Percentiles rank a stretch among this genome's conserved stretches.
Evolutionary conservation across 2,888 invertebrate species (phyloP).

Genomic region (Pelosia muscerda): DNA sequence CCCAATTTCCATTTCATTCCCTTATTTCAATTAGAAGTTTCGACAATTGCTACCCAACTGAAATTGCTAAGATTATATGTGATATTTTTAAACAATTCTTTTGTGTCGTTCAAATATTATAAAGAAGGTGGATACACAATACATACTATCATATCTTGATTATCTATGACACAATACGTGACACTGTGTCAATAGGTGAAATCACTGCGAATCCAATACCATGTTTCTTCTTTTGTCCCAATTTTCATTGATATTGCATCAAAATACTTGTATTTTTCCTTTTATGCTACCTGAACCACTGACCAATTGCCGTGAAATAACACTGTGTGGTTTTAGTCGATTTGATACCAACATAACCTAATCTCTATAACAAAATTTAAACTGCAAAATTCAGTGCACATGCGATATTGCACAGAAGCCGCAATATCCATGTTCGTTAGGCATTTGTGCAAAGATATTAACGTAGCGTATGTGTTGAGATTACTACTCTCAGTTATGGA

Average conservation of each 20-base stretch:
- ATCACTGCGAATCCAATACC: too few relatives aligned
- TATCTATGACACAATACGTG: background rate
- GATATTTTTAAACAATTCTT: background rate
- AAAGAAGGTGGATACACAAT: background rate
- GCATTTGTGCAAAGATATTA: slow-evolving; percentile 12
- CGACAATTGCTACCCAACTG: background rate
- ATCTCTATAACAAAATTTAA: background rate
- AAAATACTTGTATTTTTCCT: too few relatives aligned
- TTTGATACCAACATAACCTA: slow-evolving; percentile 1
- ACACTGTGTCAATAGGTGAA: too few relatives aligned
- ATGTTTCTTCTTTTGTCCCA: too few relatives aligned
- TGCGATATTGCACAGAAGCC: background rate
- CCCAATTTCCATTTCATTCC: slow-evolving; percentile 7
- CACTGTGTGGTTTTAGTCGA: background rate
- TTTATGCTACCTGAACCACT: too few relatives aligned
- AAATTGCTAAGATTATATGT: slow-evolving; percentile 4
- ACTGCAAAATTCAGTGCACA: background rate
- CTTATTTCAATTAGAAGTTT: slow-evolving; percentile 3
- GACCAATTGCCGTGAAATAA: too few relatives aligned
- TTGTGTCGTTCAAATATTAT: background rate
- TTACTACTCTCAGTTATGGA: slow-evolving; percentile 6
- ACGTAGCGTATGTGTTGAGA: slow-evolving; percentile 6
- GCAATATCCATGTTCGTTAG: slow-evolving; percentile 1
- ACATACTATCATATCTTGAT: background rate
- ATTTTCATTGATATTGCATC: too few relatives aligned